Evolutionary conservation across 2,888 invertebrate genomes (phyloP).

Genomic region (Cryptocephalus primarius): DNA sequence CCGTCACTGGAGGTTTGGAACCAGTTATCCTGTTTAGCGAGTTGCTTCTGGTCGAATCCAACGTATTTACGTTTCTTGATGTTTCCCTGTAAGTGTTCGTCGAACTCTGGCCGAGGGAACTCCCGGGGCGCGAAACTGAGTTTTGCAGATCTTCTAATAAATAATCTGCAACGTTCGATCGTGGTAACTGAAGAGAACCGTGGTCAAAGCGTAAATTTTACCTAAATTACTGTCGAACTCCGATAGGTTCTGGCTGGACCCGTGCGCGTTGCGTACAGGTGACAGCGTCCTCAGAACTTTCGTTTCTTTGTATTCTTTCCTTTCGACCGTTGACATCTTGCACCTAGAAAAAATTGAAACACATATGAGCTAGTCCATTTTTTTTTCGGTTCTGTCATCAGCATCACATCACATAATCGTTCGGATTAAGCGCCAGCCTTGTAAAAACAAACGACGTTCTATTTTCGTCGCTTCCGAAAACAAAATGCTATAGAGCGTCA

Average conservation of each 20-base stretch:
- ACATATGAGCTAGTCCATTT: neutral
- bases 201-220: conserved; percentile 9
- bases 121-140: conserved; percentile 33
- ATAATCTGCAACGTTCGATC: conserved; percentile 25
- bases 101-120: conserved; percentile 26
- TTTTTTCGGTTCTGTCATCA: too few species aligned
- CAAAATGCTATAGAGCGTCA: neutral
- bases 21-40: conserved; percentile 29
- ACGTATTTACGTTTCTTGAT: conserved; percentile 17
- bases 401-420: neutral
- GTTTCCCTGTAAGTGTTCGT: conserved; percentile 24
- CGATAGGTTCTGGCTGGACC: conserved; percentile 29
- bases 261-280: conserved; percentile 25
- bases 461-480: conserved; percentile 3
- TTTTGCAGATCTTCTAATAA: conserved; percentile 36
- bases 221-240: conserved; percentile 36
- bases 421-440: conserved; percentile 2
- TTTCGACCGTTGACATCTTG: conserved; percentile 34
- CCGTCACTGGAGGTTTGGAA: conserved; percentile 30
- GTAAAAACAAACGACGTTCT: conserved; percentile 4
- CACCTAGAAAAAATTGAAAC: conserved; percentile 1
- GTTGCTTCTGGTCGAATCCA: conserved; percentile 23
- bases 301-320: conserved; percentile 36
- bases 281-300: conserved; percentile 30
- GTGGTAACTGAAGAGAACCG: too few species aligned